These are phyloP conservation scores for Tylochromis polylepis DNA, from an alignment of 2,113 vertebrate genomes.

Conservation along the genomic window DNA sequence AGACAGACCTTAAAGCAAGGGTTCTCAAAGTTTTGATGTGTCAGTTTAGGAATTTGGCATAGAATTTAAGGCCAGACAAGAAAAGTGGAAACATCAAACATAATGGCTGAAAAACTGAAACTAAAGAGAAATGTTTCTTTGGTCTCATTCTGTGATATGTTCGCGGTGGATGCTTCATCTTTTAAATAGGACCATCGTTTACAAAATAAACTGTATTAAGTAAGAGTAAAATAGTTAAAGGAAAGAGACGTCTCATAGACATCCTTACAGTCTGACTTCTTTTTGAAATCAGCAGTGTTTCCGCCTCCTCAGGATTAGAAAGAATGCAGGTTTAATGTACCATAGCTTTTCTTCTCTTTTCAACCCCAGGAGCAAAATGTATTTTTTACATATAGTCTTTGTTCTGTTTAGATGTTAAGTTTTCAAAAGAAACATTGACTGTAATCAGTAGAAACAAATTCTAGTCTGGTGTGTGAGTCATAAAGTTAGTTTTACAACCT, in stretches of 20 bases:
- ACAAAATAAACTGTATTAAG: not conserved
- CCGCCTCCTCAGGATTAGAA: not conserved
- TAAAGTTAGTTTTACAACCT: not conserved
- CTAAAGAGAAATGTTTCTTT: not conserved
- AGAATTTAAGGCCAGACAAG: not conserved
- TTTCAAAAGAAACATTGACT: not conserved
- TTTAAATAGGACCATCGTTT: not conserved
- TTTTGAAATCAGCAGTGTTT: not conserved
- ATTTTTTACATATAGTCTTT: not conserved
- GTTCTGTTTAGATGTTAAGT: rapidly evolving
- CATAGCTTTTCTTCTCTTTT: not conserved
- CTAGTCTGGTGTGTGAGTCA: not conserved
- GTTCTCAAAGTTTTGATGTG: not conserved
- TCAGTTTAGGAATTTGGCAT: not conserved
- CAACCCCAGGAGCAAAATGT: not conserved
- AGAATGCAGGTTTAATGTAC: not conserved
- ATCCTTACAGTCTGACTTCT: not conserved
- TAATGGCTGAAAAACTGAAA: not conserved
- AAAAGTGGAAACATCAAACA: not conserved
- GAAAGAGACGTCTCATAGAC: not conserved
- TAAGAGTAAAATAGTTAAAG: not conserved
- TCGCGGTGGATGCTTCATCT: not conserved
- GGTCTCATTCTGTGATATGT: not conserved
- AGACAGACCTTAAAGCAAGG: not conserved
- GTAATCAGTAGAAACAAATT: not conserved